Evolutionary conservation across 92 coral and sea anemone genomes (phyloP).

Genomic region (Bergia sp.): DNA sequence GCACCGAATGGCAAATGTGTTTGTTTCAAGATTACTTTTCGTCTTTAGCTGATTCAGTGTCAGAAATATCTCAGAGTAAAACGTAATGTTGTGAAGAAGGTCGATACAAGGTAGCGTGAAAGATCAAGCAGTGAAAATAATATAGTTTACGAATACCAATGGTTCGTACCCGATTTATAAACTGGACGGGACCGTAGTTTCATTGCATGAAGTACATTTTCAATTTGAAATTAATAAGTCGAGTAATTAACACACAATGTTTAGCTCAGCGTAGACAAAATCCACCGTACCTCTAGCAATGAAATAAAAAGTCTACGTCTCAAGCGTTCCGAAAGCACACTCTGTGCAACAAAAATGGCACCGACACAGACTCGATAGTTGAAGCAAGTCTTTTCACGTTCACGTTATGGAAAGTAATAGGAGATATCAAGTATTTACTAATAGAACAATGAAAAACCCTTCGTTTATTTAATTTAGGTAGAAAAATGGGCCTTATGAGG

Average conservation of each 20-base stretch:
- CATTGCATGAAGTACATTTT: conserved; percentile 25
- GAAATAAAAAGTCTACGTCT: neutral
- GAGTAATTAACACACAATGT: conserved; percentile 28
- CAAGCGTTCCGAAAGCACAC: conserved; percentile 37
- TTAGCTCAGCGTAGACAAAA: conserved; percentile 16
- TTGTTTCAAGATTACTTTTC: conserved; percentile 38
- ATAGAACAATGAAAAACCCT: neutral
- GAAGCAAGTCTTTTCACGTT: conserved; percentile 21
- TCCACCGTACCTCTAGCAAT: conserved; percentile 13
- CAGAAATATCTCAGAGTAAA: conserved; percentile 6
- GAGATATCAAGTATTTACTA: conserved; percentile 25
- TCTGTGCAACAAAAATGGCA: conserved; percentile 36
- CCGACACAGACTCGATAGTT: neutral
- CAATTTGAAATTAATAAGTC: neutral
- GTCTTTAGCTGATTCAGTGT: conserved; percentile 38
- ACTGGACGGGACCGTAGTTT: conserved; percentile 27
- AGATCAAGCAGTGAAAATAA: conserved; percentile 34
- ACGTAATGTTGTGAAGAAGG: conserved; percentile 31
- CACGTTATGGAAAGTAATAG: conserved; percentile 29
- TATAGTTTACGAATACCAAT: conserved; percentile 21
- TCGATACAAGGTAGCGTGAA: neutral
- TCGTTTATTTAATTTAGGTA: conserved; percentile 8
- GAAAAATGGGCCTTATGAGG: too few species aligned
- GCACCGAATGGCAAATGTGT: conserved; percentile 36
- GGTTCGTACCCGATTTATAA: conserved; percentile 28